Base-by-base conservation (phyloP, 2,888 invertebrate species). In the Caenorhabditis becei region DNA sequence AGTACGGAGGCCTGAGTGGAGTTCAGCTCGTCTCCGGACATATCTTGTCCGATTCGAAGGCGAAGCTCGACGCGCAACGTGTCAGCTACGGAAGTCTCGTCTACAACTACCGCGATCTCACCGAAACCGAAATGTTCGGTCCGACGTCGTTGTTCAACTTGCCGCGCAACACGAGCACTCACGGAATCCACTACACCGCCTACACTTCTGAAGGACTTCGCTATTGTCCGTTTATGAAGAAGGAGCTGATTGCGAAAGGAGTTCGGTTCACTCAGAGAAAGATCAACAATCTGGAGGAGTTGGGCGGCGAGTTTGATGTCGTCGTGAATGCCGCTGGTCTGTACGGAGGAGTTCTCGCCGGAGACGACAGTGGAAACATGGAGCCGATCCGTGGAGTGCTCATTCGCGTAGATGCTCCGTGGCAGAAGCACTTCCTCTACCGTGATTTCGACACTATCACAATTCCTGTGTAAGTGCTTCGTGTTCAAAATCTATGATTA, bases 391-490 rank as follows among this genome's bases (percentile, higher is more conserved):
- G 59, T 18, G 79, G 69, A 10, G 81, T 32, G 20, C 44, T 82
- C 8, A 56, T 86, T 20, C 79, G 94, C 94, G 94, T 94, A 0
- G 93, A 94, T 77, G 96, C 96, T 0, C 96, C 96, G 0, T 97
- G 96, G 96, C 92, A 97, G 49, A 96, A 96, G 92, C 94, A 94
- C 7, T 96, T 95, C 65, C 95, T 95, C 90, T 97, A 87, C 59
- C 65, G 84, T 20, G 85, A 87, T 47, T 86, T 86, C 58, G 47
- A 28, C 18, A 86, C 84, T 4, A 85, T 85, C 67, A 84, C 86
- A 41, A 87, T 87, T 79, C 87, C 87, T 16, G 83, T 81, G 87
- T 84, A 53, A 65, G 59, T 28, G 11, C 35, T 49, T 11, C n/a
- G 1, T 11, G 11, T 16, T 24, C 8, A 32, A 32, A 32, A 14